phyloP scores from a whole-genome alignment of 2,113 vertebrate species.

The Amphilophus citrinellus region DNA sequence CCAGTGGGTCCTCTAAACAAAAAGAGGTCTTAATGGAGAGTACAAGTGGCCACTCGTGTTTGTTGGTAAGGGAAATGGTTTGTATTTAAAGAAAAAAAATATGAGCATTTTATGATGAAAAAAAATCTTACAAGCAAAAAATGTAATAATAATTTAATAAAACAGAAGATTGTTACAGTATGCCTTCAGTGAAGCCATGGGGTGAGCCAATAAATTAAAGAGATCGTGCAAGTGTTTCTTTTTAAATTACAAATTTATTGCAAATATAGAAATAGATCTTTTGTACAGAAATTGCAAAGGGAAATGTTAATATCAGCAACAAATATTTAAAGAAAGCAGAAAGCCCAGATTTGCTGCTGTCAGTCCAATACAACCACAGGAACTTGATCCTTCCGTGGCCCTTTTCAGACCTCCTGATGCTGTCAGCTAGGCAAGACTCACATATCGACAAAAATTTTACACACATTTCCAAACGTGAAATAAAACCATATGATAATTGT shows the following conservation, averaged over 20 bases:
- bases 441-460: slow-evolving; percentile 8
- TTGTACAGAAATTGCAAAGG: slow-evolving; percentile 83
- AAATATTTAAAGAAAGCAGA: slow-evolving; percentile 63
- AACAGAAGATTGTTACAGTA: neutral
- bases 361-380: slow-evolving; percentile 29
- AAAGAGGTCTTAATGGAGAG: slow-evolving; percentile 43
- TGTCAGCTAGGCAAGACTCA: slow-evolving; percentile 5
- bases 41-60: slow-evolving; percentile 22
- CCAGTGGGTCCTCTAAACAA: slow-evolving; percentile 15
- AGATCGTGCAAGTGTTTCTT: slow-evolving; percentile 25
- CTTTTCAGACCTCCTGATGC: slow-evolving; percentile 6
- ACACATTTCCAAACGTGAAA: slow-evolving; percentile 20
- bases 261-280: slow-evolving; percentile 88
- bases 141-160: neutral
- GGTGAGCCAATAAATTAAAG: slow-evolving; percentile 2
- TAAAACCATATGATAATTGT: slow-evolving; percentile 12
- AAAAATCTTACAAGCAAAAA: too few relatives aligned
- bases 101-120: neutral
- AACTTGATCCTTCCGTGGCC: slow-evolving; percentile 8
- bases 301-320: slow-evolving; percentile 75
- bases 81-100: neutral
- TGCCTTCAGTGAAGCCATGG: neutral
- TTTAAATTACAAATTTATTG: slow-evolving; percentile 84
- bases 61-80: neutral
- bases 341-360: slow-evolving; percentile 62